These are phyloP conservation scores for Malurus elegans DNA, from an alignment of 2,113 vertebrate genomes.

Conservation along the genomic window DNA sequence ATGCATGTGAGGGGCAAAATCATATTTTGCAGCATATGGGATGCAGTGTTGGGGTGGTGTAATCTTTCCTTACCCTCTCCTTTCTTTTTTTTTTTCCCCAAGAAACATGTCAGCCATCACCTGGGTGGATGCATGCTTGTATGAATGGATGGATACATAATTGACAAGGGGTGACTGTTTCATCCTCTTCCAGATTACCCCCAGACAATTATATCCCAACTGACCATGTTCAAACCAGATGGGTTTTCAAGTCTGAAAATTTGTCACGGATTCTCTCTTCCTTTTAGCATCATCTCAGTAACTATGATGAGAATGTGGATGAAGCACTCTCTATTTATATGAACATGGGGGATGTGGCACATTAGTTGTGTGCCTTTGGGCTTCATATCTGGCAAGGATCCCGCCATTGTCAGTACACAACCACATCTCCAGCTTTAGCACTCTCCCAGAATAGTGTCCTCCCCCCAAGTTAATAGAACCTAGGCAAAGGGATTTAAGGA, in stretches of 20 bases:
- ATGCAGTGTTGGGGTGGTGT: neutral
- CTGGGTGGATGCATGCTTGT: neutral
- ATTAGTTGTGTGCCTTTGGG: neutral
- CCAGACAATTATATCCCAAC: neutral
- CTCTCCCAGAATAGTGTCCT: neutral
- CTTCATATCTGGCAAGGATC: neutral
- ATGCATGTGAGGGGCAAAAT: neutral
- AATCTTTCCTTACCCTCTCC: neutral
- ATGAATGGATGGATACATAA: neutral
- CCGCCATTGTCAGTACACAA: neutral
- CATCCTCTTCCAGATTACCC: neutral
- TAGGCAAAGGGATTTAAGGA: conserved; percentile 23
- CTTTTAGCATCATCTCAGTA: neutral
- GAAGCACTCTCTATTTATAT: neutral
- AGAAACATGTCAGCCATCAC: rapidly evolving
- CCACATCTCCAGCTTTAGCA: neutral
- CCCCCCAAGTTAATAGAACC: neutral
- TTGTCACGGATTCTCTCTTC: neutral
- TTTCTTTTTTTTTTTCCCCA: neutral
- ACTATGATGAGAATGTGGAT: neutral
- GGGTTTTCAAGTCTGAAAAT: neutral
- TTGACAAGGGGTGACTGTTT: neutral
- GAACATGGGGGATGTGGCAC: neutral
- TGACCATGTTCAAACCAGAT: neutral
- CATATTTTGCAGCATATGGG: neutral